Evolutionary conservation across 2,113 vertebrate genomes (phyloP), one percentile per base, ranked within the genome.

Genomic region (Leptobrachium ailaonicum): DNA sequence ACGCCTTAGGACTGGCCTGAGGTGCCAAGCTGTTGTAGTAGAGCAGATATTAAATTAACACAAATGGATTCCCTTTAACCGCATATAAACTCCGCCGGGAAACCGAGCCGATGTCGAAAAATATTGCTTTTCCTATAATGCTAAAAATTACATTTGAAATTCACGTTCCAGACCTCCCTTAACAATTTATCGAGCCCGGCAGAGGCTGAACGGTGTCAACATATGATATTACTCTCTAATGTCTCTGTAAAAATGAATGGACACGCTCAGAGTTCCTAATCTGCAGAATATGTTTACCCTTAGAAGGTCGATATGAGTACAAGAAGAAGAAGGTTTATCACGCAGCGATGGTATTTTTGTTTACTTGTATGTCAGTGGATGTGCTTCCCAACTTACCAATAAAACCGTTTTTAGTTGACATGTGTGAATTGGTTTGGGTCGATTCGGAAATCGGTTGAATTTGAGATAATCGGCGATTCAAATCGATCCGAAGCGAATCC

Each of bases 21-120:
- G 84, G 86, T 88, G 82, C 71, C 82, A 85, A 86, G 82, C 85
- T 87, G 76, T 85, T 88, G 83, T 84, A 87, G 78, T 66, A 84
- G 78, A 76, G 81, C 73, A 85, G 68, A 85, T 85, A 86, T 86
- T 86, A 88, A 88, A 87, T 91, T 88, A 87, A 82, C 72, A 84
- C 13, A n/a, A 85, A 85, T 84, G 84, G 79, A 74, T 80, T 85
- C 91, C 85, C 82, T 88, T 82, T 88, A 84, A 86, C 71, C 81
- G 79, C 84, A 84, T 85, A 86, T 86, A 87, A 84, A 68, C 82
- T 82, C 82, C 78, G 40, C 41, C 75, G 44, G 78, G 71, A 75
- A 86, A 82, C 6, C 9, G 76, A 14, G 14, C 54, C 76, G 83
- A 78, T 82, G 83, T 73, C 72, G 67, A 88, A 83, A 81, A 83